Evolutionary conservation across 2,888 invertebrate genomes (phyloP).

Genomic region (Caenorhabditis macrosperma): DNA sequence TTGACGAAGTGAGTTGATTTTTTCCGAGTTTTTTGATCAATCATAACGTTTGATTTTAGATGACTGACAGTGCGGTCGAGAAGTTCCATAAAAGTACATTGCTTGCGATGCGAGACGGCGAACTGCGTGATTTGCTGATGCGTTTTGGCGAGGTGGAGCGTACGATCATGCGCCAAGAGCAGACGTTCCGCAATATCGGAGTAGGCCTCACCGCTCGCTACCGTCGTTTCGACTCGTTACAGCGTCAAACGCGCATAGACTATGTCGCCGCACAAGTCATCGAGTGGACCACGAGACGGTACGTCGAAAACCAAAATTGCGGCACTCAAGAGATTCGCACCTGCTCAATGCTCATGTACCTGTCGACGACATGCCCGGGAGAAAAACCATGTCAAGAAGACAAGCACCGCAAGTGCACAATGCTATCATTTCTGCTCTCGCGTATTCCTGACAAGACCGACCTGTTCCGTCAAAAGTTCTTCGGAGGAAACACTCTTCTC

Average conservation of each 20-base stretch:
- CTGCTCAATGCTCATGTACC: constrained; percentile 22
- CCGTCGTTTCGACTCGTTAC: neutral
- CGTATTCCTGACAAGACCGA: neutral
- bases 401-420: constrained; percentile 36
- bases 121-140: constrained; percentile 17
- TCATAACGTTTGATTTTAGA: too few relatives aligned
- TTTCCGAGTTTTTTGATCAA: too few relatives aligned
- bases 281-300: neutral
- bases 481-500: constrained; percentile 27
- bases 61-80: neutral
- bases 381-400: constrained; percentile 34
- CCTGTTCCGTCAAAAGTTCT: neutral
- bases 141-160: constrained; percentile 47
- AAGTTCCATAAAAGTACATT: neutral
- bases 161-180: neutral
- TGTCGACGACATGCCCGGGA: neutral
- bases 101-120: neutral
- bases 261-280: neutral
- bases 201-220: neutral
- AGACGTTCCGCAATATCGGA: neutral
- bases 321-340: neutral
- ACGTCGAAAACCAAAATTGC: neutral
- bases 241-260: neutral
- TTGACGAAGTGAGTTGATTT: constrained; percentile 9
- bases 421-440: constrained; percentile 30